Evolutionary conservation across 2,797 vertebrate genomes (phyloP).

Genomic region (Eospalax fontanierii): DNA sequence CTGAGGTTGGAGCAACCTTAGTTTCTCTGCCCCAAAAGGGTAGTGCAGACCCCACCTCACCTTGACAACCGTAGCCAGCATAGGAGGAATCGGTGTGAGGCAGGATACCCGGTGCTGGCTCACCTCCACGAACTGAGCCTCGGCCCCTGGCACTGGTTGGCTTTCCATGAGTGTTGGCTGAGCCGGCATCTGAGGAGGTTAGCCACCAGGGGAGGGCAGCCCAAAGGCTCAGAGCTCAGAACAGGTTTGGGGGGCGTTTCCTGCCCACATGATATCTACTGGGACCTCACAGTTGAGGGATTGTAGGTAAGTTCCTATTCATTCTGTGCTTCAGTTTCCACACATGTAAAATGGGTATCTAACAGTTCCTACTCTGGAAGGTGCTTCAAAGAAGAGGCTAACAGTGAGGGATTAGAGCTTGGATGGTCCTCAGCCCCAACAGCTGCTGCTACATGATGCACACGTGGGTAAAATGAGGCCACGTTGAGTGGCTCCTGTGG

Average conservation of each 20-base stretch:
- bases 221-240: not conserved
- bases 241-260: not conserved
- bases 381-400: not conserved
- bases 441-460: not conserved
- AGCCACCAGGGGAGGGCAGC: not conserved
- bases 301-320: not conserved
- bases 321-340: not conserved
- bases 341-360: no score
- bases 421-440: not conserved
- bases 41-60: fast-evolving
- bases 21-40: not conserved
- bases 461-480: not conserved
- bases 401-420: not conserved
- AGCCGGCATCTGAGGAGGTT: not conserved
- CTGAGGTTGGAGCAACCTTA: not conserved
- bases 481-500: not conserved
- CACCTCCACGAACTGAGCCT: no score
- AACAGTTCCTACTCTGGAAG: not conserved
- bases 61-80: not conserved
- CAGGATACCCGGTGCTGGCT: not conserved
- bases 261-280: not conserved
- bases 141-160: not conserved
- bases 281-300: not conserved
- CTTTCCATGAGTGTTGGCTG: fast-evolving
- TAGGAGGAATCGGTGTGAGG: not conserved